phyloP scores from a whole-genome alignment of 2,888 invertebrate species.

The Quadroppia sp. region DNA sequence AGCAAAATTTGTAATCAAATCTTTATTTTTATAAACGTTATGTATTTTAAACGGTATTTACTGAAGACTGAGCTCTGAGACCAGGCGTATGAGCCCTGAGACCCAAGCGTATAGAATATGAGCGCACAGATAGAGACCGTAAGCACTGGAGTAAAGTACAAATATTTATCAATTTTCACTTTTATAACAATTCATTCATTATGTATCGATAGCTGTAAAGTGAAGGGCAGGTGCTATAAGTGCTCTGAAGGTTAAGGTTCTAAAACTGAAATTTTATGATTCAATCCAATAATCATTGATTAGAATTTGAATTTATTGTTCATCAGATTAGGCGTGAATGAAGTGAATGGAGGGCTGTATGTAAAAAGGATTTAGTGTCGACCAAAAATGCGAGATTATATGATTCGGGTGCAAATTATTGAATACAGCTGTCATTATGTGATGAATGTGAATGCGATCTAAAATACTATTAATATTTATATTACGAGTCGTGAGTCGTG shows the following conservation, averaged over 20 bases:
- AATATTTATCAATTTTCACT: slow-evolving; percentile 27
- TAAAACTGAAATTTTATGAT: slow-evolving; percentile 20
- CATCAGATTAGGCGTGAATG: slow-evolving; percentile 2
- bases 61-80: neutral
- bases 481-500: neutral
- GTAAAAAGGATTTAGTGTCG: slow-evolving; percentile 23
- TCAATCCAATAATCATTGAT: slow-evolving; percentile 37
- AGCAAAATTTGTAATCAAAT: slow-evolving; percentile 6
- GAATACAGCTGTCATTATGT: slow-evolving; percentile 36
- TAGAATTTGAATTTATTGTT: slow-evolving; percentile 5
- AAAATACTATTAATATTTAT: slow-evolving; percentile 25
- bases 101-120: neutral
- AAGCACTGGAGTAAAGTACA: neutral
- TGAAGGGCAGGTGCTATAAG: slow-evolving; percentile 21
- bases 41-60: neutral
- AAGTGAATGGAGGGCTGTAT: slow-evolving; percentile 10
- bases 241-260: slow-evolving; percentile 7
- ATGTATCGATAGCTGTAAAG: slow-evolving; percentile 30
- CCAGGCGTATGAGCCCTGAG: too few species aligned
- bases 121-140: neutral
- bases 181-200: slow-evolving; percentile 32
- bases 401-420: slow-evolving; percentile 24
- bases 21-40: neutral
- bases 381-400: neutral
- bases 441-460: slow-evolving; percentile 31